Base-by-base conservation (phyloP, 2,113 vertebrate genomes). In the Asarcornis scutulata region DNA sequence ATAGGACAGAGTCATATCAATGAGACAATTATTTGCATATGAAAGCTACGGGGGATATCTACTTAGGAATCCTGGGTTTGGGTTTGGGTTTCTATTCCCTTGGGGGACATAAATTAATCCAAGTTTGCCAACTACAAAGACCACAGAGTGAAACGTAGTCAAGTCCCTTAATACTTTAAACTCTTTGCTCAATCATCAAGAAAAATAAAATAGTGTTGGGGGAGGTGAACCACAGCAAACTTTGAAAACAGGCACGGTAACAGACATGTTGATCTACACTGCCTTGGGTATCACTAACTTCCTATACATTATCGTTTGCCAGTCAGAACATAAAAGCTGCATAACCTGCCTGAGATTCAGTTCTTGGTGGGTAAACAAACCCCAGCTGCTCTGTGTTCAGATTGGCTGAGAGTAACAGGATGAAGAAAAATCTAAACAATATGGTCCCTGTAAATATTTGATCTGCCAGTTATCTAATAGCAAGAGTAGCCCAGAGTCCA, bases 361-460 rank as follows among this genome's bases (percentile, higher is more conserved):
- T 69, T 93, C 80, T 67, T 87, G 77, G 56, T 93, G 56, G 52
- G 68, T 92, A 97, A 97, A 95, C 91, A 94, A 96, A 90, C 44
- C 69, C 85, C 92, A 96, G 92, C 66, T 96, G 95, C 86, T 95
- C 84, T 90, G 83, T n/a, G 69, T 82, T 97, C 95, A 93, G 90
- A 95, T 86, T 94, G 92, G 91, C 92, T 91, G 87, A 83, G 93
- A 91, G 66, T 58, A 95, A 94, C 76, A 94, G 71, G 91, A 96
- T 86, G 82, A 89, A 96, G 88, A 90, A 96, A 97, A 97, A 96
- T 93, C 87, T 92, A 96, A 97, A 96, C 95, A 97, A 96, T 97
- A 95, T 96, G 96, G 74, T 97, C 85, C 88, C 83, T 96, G 95
- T 95, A 97, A 97, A 97, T 97, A 97, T 97, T 97, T 97, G 95